These are phyloP conservation scores for Adrianichthys oophorus DNA, from an alignment of 2,797 vertebrate species.

Conservation along the genomic window DNA sequence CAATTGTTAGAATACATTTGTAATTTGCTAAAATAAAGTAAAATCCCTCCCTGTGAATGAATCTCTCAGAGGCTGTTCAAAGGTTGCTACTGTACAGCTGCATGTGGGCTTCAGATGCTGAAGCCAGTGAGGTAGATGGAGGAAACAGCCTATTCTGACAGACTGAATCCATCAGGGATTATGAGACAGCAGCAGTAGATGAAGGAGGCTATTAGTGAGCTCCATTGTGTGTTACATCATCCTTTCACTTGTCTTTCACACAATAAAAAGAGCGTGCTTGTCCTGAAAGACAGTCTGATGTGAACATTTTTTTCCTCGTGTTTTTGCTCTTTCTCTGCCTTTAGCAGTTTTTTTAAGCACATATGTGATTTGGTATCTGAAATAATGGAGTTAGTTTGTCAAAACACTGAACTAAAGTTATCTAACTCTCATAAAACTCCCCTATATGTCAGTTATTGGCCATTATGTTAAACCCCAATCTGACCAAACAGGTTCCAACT, in stretches of 20 bases:
- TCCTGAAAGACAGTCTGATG: not conserved
- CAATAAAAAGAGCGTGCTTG: not conserved
- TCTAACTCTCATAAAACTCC: not conserved
- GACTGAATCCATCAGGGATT: not conserved
- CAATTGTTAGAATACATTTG: too few relatives aligned
- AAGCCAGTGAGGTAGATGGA: not conserved
- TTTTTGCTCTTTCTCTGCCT: not conserved
- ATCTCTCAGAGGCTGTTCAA: too few relatives aligned
- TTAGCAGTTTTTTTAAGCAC: not conserved
- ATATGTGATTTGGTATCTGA: not conserved
- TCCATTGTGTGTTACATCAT: not conserved
- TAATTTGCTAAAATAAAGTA: too few relatives aligned
- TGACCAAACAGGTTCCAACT: not conserved
- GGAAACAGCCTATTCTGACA: not conserved
- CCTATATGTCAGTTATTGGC: not conserved
- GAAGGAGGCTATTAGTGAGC: not conserved
- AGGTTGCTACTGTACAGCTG: not conserved
- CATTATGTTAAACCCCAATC: not conserved
- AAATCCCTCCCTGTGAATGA: too few relatives aligned
- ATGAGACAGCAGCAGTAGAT: slow-evolving; percentile 1
- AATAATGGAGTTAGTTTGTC: not conserved
- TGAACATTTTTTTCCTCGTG: not conserved
- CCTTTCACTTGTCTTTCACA: not conserved
- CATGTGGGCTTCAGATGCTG: not conserved
- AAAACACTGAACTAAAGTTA: not conserved